Base-by-base conservation (phyloP, 2,888 invertebrate genomes). In the Cephus sareptanus region DNA sequence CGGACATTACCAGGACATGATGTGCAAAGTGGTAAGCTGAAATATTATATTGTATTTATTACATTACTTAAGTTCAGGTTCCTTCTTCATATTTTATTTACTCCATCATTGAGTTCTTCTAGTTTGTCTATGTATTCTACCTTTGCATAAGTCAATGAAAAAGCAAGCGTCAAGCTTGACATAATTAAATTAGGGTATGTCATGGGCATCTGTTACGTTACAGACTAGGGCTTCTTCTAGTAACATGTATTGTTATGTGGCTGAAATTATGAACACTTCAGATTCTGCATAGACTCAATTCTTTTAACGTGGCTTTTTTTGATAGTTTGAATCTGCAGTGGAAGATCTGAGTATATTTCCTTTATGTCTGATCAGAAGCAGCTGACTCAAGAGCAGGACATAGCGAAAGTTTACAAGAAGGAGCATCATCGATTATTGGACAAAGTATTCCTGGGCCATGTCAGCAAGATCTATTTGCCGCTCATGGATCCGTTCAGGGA, bases 151-250 rank as follows among this genome's bases (percentile, higher is more conserved):
- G 40, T 40, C 40, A 40, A 40, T 40, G 15, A 15, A 15, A 40
- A 15, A 40, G 40, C 6, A 40, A 40, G 40, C 15, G 40, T 15
- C 40, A 40, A 87, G 86, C 87, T 87, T 85, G 83, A 83, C 85
- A 80, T 90, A 89, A 89, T 89, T 86, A 81, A 89, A 79, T 89
- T 90, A 89, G 81, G 80, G 84, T 85, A 85, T 82, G 84, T 83
- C 86, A 85, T 83, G 81, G 85, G 86, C 83, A 87, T 88, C 87
- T 89, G 88, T 89, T 89, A 87, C 85, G 84, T 86, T 87, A 88
- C 85, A 88, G 84, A 88, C 82, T 85, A 84, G 83, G 90, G 90
- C 87, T 90, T 90, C 89, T 85, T 86, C 84, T 83, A 81, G 87
- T 85, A 88, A 84, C 86, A 82, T 80, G 76, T 82, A 78, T 37